Conservation (phyloP, 1,140 invertebrate genomes). For the Platorchestia sp. region DNA sequence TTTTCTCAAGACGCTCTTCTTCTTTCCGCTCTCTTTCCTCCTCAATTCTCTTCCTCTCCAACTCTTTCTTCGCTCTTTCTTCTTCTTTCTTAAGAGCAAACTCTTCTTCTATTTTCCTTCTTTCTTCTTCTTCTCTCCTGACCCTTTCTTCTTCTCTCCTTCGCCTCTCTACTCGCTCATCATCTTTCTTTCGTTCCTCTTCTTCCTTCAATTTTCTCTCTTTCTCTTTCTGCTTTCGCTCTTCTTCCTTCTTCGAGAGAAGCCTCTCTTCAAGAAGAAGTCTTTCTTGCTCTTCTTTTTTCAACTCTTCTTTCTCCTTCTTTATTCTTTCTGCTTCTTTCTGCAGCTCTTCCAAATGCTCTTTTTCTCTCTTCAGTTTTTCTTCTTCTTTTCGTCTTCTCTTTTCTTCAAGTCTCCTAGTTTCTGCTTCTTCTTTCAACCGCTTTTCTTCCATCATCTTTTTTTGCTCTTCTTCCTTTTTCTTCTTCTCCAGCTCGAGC, state of each 20-base stretch:
- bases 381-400: background rate
- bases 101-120: constrained; percentile 32
- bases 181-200: constrained; percentile 35
- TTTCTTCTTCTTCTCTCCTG: constrained; percentile 15
- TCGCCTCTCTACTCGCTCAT: constrained; percentile 10
- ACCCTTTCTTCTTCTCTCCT: constrained; percentile 49
- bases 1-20: constrained; percentile 46
- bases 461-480: constrained; percentile 7
- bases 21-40: background rate
- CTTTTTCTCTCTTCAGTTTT: constrained; percentile 4
- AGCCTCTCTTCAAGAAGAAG: background rate
- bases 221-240: background rate
- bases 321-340: constrained; percentile 28
- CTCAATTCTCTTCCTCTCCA: background rate
- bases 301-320: constrained; percentile 39
- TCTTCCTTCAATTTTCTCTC: constrained; percentile 18
- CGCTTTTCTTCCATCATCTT: constrained; percentile 28
- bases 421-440: constrained; percentile 38
- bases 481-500: background rate
- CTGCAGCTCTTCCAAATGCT: background rate
- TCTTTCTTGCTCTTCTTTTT: constrained; percentile 49
- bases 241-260: background rate
- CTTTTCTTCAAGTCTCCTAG: constrained; percentile 21
- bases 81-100: constrained; percentile 27
- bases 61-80: constrained; percentile 6